These are phyloP conservation scores for Sporophila hypoxantha DNA, from an alignment of 2,113 vertebrate genomes.

Conservation along the genomic window DNA sequence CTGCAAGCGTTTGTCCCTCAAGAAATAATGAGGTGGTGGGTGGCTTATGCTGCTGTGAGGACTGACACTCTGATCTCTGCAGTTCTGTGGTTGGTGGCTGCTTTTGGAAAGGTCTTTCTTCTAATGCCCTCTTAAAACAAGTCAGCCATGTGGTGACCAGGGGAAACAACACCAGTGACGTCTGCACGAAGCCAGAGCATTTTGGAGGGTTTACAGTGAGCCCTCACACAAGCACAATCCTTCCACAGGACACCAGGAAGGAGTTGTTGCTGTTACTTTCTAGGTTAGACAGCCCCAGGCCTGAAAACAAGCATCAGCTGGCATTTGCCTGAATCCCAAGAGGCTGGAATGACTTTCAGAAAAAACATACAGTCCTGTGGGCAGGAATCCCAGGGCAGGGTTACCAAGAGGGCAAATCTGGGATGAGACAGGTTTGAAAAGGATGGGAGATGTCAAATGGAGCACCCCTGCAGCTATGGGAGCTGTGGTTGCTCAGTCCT, in stretches of 20 bases:
- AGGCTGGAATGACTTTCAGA: background rate
- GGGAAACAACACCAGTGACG: background rate
- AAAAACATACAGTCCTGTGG: background rate
- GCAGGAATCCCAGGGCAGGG: background rate
- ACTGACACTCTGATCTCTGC: background rate
- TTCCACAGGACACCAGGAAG: background rate
- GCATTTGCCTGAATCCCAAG: background rate
- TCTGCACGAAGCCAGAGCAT: background rate
- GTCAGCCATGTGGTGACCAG: too few species aligned
- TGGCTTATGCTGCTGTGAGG: background rate
- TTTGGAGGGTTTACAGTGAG: background rate
- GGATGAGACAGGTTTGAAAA: background rate
- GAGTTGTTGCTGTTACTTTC: background rate
- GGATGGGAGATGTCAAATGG: accelerated
- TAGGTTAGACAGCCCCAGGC: background rate
- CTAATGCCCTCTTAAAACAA: background rate
- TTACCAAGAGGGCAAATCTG: background rate
- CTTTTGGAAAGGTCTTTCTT: background rate
- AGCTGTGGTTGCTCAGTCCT: background rate
- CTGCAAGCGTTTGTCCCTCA: background rate
- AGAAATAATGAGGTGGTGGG: background rate
- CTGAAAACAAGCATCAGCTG: background rate
- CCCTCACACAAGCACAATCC: background rate
- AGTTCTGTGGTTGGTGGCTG: background rate
- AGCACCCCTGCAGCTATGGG: background rate